Conservation (phyloP, 2,888 invertebrate genomes). For the Drosophila eohydei region DNA sequence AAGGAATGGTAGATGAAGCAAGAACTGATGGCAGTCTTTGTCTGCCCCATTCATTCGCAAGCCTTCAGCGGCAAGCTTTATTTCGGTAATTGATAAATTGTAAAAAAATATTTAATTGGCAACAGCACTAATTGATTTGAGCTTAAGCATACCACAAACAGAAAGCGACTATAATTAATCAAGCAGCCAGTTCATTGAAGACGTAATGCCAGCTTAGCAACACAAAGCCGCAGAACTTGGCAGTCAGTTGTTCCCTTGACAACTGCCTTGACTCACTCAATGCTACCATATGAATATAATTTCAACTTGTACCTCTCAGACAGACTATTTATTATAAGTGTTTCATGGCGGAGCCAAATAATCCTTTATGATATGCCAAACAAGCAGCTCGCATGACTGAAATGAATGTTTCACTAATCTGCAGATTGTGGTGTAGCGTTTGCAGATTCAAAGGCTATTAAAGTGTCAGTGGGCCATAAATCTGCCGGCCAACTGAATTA, state of each 20-base stretch:
- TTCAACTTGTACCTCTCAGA: background rate
- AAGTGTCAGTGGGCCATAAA: constrained; percentile 52
- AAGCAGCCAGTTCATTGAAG: background rate
- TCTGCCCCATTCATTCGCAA: background rate
- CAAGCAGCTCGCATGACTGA: constrained; percentile 15
- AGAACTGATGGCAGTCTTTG: background rate
- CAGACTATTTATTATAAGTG: constrained; percentile 1
- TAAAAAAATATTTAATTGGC: background rate
- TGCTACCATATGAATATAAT: background rate
- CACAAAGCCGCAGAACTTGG: background rate
- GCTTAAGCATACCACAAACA: background rate
- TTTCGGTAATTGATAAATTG: background rate
- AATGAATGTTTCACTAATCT: constrained; percentile 36
- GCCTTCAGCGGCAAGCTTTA: background rate
- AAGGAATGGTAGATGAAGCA: background rate
- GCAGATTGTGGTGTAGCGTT: constrained; percentile 23
- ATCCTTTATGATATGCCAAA: background rate
- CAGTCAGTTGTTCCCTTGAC: background rate
- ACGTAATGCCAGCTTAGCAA: background rate
- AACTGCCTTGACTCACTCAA: background rate
- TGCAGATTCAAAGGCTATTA: constrained; percentile 32
- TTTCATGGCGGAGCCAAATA: background rate
- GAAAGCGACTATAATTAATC: background rate
- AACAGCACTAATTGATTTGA: background rate
- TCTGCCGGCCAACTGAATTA: constrained; percentile 57